Evolutionary conservation across 2,113 vertebrate species (phyloP).

Genomic region (Cochlearius cochlearius): DNA sequence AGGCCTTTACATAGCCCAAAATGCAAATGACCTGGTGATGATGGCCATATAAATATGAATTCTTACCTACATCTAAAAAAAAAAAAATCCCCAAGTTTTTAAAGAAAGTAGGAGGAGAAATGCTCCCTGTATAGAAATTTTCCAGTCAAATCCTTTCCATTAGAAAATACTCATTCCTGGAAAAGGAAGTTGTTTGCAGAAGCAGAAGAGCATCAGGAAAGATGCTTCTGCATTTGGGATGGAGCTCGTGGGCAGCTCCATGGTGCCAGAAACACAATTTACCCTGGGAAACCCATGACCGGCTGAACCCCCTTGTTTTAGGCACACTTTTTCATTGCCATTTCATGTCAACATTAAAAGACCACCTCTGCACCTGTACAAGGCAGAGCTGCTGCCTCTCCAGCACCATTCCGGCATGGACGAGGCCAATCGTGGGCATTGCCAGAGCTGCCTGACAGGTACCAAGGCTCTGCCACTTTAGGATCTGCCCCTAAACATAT

Average conservation of each 20-base stretch:
- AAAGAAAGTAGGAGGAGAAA: background rate
- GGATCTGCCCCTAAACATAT: background rate
- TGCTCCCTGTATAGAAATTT: background rate
- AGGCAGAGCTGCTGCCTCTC: background rate
- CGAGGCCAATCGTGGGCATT: fast-evolving
- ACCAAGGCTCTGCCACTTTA: background rate
- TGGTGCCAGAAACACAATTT: background rate
- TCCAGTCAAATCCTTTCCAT: background rate
- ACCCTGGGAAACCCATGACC: no score
- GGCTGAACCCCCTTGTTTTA: background rate
- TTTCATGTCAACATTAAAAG: background rate
- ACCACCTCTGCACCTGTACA: background rate
- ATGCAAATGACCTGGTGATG: background rate
- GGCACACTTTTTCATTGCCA: background rate
- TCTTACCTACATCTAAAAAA: background rate
- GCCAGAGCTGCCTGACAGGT: background rate
- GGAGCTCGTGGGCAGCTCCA: background rate
- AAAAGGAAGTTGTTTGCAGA: background rate
- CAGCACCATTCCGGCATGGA: fast-evolving
- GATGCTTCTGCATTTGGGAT: background rate
- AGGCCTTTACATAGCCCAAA: background rate
- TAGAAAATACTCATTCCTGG: background rate
- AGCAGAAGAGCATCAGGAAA: background rate
- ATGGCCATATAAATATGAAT: background rate
- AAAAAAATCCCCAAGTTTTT: background rate